phyloP scores from a whole-genome alignment of 1,140 invertebrate species.

The Chrysoperla carnea region DNA sequence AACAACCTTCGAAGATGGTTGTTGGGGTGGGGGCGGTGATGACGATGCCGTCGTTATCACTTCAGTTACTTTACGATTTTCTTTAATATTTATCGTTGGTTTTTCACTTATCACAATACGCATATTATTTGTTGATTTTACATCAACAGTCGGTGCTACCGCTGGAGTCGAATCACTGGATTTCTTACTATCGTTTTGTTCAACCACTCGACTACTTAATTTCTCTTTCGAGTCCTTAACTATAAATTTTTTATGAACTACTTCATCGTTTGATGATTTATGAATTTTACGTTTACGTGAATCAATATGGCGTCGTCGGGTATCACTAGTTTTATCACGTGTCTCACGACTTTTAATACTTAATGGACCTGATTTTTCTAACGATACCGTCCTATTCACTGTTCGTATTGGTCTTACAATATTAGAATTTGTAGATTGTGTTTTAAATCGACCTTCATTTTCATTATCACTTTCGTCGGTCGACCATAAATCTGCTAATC shows the following conservation, averaged over 20 bases:
- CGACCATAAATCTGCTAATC: constrained; percentile 13
- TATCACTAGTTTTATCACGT: neutral
- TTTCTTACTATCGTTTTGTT: neutral
- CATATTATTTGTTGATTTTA: neutral
- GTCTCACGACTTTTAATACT: neutral
- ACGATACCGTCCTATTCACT: neutral
- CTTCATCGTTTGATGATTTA: neutral
- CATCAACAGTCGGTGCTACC: neutral
- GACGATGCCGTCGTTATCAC: neutral
- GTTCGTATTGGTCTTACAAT: neutral
- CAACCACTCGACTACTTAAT: neutral
- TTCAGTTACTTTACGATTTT: neutral
- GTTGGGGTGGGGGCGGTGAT: neutral
- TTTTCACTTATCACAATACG: neutral
- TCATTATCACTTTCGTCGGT: constrained; percentile 16
- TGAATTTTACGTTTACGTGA: neutral
- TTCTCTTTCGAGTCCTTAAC: neutral
- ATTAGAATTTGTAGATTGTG: neutral
- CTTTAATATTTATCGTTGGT: neutral
- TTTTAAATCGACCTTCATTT: constrained; percentile 19
- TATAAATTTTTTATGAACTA: neutral
- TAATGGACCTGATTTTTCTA: neutral
- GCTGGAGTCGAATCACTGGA: neutral
- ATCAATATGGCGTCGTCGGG: too few species aligned
- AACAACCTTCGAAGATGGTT: neutral